These are phyloP conservation scores for Eueremaeus valkanovi DNA, from an alignment of 2,888 invertebrate species.

Conservation along the genomic window DNA sequence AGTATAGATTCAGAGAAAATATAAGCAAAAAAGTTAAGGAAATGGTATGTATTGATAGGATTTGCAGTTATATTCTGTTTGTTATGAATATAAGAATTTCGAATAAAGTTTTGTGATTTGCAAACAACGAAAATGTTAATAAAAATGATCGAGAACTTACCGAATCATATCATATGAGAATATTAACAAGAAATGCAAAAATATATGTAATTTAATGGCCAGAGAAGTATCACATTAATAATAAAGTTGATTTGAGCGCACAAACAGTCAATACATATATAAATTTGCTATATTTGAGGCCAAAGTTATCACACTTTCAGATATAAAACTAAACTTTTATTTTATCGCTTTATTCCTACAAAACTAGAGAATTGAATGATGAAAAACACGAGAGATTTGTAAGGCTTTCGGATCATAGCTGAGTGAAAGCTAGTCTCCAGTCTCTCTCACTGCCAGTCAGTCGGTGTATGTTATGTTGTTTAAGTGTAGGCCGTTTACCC, in stretches of 20 bases:
- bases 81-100: too few relatives aligned
- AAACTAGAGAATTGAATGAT: slow-evolving; percentile 16
- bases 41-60: too few relatives aligned
- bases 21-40: too few relatives aligned
- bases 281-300: not conserved
- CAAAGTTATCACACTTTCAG: slow-evolving; percentile 7
- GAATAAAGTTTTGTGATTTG: not conserved
- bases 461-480: too few relatives aligned
- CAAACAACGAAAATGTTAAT: not conserved
- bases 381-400: not conserved
- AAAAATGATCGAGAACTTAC: not conserved
- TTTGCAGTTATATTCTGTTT: too few relatives aligned
- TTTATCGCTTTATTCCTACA: not conserved
- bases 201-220: not conserved
- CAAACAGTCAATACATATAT: not conserved
- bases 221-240: slow-evolving; percentile 19
- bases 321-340: not conserved
- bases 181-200: not conserved
- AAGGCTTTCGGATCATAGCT: not conserved
- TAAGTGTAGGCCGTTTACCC: slow-evolving; percentile 21
- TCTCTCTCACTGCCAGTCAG: not conserved
- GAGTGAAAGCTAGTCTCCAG: not conserved
- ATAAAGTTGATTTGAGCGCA: not conserved
- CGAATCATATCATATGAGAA: not conserved
- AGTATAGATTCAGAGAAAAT: too few relatives aligned